These are phyloP conservation scores for Tiaroga cobitis DNA, from an alignment of 2,797 vertebrate species.

Conservation along the genomic window DNA sequence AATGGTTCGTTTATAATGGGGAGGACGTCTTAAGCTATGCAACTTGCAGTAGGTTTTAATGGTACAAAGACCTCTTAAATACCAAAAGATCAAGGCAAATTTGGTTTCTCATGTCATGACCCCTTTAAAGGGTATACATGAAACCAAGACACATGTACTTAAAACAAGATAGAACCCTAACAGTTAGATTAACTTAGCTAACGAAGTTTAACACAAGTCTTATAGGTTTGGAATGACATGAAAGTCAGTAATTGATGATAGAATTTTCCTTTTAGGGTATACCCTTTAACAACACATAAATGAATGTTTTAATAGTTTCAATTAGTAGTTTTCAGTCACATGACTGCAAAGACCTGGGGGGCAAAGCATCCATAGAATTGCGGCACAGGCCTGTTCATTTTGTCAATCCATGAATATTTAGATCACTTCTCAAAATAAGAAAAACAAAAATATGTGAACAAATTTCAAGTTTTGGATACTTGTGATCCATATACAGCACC, in stretches of 20 bases:
- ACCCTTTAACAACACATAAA: background rate
- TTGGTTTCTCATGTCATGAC: too few relatives aligned
- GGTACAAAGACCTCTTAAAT: too few relatives aligned
- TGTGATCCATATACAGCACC: background rate
- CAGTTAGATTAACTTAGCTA: too few relatives aligned
- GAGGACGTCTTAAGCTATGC: too few relatives aligned
- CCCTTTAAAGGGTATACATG: too few relatives aligned
- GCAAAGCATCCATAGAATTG: background rate
- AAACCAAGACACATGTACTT: background rate
- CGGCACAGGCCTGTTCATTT: too few relatives aligned
- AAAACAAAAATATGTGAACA: too few relatives aligned
- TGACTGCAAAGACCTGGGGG: background rate
- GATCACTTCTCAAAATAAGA: background rate
- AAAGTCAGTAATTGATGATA: background rate
- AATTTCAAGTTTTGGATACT: background rate
- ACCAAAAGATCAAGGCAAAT: too few relatives aligned
- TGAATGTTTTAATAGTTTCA: background rate
- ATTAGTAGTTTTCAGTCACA: background rate
- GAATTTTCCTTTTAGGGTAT: background rate
- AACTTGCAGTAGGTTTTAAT: too few relatives aligned
- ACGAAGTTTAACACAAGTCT: background rate
- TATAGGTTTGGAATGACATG: background rate
- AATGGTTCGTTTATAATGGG: too few relatives aligned
- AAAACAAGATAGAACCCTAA: background rate
- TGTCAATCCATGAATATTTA: too few relatives aligned